Conservation (phyloP, 37 sponge, comb jelly and placozoan species). For the Halisarca cf. caerulea region DNA sequence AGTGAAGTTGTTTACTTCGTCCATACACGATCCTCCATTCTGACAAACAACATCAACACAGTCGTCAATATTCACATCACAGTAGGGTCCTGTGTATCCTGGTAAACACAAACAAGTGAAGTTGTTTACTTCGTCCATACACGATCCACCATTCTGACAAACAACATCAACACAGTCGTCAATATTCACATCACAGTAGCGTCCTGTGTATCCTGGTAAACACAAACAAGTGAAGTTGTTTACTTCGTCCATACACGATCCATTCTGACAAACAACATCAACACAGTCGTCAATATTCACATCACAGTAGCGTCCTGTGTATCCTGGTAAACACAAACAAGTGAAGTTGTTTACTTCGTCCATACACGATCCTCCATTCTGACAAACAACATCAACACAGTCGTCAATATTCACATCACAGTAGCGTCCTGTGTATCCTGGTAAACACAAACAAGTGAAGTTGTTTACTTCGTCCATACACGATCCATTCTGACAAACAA, state of each 20-base stretch:
- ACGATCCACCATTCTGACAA: constrained; percentile 58
- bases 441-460: constrained; percentile 51
- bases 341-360: constrained; percentile 27
- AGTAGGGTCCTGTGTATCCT: constrained; percentile 52
- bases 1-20: constrained; percentile 23
- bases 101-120: constrained; percentile 54
- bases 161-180: constrained; percentile 16
- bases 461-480: constrained; percentile 36
- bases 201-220: constrained; percentile 45
- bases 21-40: constrained; percentile 65
- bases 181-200: constrained; percentile 43
- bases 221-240: constrained; percentile 54
- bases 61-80: constrained; percentile 28
- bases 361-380: constrained; percentile 51
- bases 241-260: too few species aligned
- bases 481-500: constrained; percentile 11
- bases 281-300: constrained; percentile 64
- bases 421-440: constrained; percentile 55
- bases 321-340: constrained; percentile 67
- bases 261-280: constrained; percentile 55
- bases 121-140: constrained; percentile 20
- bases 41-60: constrained; percentile 26
- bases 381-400: constrained; percentile 49
- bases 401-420: constrained; percentile 55
- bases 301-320: constrained; percentile 62